Base-by-base conservation (phyloP, 2,888 invertebrate genomes). In the Chrysolina americana region DNA sequence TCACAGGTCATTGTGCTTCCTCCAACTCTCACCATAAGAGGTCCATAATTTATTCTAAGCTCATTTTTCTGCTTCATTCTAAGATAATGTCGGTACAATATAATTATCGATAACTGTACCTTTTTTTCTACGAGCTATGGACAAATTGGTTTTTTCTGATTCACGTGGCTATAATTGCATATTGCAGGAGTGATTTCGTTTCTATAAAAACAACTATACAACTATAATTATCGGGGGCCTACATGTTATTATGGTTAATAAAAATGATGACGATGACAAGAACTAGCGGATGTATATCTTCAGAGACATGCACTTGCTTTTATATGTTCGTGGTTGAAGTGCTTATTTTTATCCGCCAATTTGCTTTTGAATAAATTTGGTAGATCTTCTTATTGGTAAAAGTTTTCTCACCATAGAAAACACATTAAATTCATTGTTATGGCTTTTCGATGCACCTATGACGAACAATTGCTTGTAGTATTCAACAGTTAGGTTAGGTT, bases 131-230 rank as follows among this genome's bases (percentile, higher is more conserved):
- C 19, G 15, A n/a, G 9, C 59, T n/a, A 59, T 36, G 23, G 59
- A n/a, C 36, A 59, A 59, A 59, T 59, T 59, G 28, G 59, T 28
- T 59, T 59, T 10, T 59, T 59, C 59, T 36, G 13, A n/a, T 13
- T 36, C 59, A 59, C 59, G 36, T 59, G 59, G 15, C n/a, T 59
- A 59, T 59, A 59, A 59, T 59, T 59, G n/a, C 59, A 59, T 59
- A 59, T 36, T 59, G 59, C 59, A 59, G 59, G 28, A 59, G 59
- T 59, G 59, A 28, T 59, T 59, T 59, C 59, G 59, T 59, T 59
- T 59, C 36, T 36, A 59, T 36, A 59, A 59, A 59, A 59, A 59
- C 59, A 59, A 59, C 59, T 36, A 3, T 15, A 28, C 6, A 28
- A 28, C 28, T 59, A 59, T 59, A 59, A 59, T 59, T 59, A 59